Conservation (phyloP, 2,797 vertebrate species). For the Eptatretus atami region DNA sequence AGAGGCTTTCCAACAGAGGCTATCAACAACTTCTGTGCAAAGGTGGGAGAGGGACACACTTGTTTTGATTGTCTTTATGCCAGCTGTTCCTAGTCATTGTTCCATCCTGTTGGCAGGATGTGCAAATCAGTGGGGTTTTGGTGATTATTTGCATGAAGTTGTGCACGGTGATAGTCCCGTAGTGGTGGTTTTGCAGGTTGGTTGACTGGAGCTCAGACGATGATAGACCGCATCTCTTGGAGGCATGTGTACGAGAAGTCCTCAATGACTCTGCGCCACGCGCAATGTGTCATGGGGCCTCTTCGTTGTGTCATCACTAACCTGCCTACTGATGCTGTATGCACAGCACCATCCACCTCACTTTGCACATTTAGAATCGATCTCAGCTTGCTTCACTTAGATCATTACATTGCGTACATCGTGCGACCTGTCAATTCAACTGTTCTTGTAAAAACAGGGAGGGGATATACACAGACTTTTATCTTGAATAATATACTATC, state of each 20-base stretch:
- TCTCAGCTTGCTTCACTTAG: too few species aligned
- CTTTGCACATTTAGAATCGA: background rate
- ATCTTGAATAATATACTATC: too few species aligned
- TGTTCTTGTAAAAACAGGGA: too few species aligned
- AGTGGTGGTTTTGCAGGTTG: constrained; percentile 24
- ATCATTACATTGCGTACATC: too few species aligned
- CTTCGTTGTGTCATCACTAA: constrained; percentile 61
- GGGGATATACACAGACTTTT: too few species aligned
- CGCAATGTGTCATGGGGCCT: constrained; percentile 51
- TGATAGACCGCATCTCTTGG: constrained; percentile 67
- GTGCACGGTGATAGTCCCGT: too few species aligned
- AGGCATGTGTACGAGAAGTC: constrained; percentile 55
- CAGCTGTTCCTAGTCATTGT: too few species aligned
- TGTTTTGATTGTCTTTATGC: background rate
- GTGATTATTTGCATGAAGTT: too few species aligned
- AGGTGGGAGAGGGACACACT: constrained; percentile 17
- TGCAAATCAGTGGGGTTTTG: too few species aligned
- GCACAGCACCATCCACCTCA: background rate
- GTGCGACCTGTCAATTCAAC: too few species aligned
- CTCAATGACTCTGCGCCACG: constrained; percentile 56
- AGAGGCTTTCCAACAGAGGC: constrained; percentile 64
- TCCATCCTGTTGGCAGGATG: too few species aligned
- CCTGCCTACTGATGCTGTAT: constrained; percentile 13
- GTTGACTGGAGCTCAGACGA: constrained; percentile 68
- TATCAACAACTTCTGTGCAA: constrained; percentile 85